phyloP scores from a whole-genome alignment of 2,888 invertebrate species.

The Cylindroiulus punctatus region DNA sequence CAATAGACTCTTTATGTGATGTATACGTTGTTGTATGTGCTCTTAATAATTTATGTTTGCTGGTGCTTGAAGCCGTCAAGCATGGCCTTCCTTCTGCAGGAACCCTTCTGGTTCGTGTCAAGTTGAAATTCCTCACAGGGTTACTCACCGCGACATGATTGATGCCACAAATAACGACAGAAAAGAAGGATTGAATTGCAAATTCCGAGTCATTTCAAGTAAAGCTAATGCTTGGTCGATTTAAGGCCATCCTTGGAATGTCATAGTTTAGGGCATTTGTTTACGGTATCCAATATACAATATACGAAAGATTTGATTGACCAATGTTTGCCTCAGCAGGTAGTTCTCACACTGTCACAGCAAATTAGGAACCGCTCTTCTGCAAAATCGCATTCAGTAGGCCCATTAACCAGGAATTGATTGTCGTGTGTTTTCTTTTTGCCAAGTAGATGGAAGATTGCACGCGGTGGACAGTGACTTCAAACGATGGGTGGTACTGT shows the following conservation, averaged over 20 bases:
- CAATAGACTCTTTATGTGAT: not conserved
- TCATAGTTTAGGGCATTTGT: not conserved
- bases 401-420: not conserved
- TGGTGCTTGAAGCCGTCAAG: not conserved
- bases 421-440: not conserved
- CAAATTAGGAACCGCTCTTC: not conserved
- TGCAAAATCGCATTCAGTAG: conserved; percentile 10
- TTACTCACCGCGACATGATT: conserved; percentile 2
- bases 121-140: not conserved
- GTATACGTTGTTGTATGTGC: not conserved
- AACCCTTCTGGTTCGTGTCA: not conserved
- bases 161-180: not conserved
- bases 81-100: not conserved
- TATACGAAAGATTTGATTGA: not conserved
- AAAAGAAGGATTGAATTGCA: not conserved
- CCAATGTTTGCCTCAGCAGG: not conserved
- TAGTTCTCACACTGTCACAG: not conserved
- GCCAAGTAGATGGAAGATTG: not conserved
- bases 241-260: not conserved
- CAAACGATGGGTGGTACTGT: no score
- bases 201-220: not conserved
- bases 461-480: no score
- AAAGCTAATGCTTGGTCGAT: not conserved
- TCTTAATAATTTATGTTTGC: not conserved
- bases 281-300: not conserved